Evolutionary conservation across 2,113 vertebrate genomes (phyloP).

Genomic region (Emydura subglobosa): DNA sequence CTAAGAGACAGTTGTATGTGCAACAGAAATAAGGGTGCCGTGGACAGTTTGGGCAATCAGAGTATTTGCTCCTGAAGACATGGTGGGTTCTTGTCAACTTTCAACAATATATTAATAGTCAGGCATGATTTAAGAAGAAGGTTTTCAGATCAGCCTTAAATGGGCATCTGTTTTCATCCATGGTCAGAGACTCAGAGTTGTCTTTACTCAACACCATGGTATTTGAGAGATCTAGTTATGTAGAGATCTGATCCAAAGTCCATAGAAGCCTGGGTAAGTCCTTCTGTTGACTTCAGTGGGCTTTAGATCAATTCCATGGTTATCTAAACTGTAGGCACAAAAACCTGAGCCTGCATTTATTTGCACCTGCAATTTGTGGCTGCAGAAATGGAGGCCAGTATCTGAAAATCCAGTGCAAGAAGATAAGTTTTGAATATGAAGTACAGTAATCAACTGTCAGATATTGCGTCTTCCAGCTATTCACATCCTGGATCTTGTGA

Average conservation of each 20-base stretch:
- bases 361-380: not conserved
- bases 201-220: not conserved
- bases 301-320: not conserved
- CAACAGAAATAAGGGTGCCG: not conserved
- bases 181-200: not conserved
- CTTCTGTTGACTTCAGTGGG: not conserved
- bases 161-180: not conserved
- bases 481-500: not conserved
- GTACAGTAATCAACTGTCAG: not conserved
- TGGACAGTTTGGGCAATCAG: fast-evolving
- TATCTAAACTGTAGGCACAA: not conserved
- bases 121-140: not conserved
- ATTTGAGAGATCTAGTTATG: not conserved
- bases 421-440: not conserved
- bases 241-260: not conserved
- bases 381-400: fast-evolving
- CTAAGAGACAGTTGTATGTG: fast-evolving
- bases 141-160: fast-evolving
- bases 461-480: not conserved
- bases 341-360: fast-evolving
- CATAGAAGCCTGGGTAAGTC: not conserved
- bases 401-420: not conserved
- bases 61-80: not conserved
- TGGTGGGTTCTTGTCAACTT: fast-evolving
- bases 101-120: fast-evolving